These are phyloP conservation scores for Nomada ferruginata DNA, from an alignment of 2,888 invertebrate genomes.

Conservation along the genomic window DNA sequence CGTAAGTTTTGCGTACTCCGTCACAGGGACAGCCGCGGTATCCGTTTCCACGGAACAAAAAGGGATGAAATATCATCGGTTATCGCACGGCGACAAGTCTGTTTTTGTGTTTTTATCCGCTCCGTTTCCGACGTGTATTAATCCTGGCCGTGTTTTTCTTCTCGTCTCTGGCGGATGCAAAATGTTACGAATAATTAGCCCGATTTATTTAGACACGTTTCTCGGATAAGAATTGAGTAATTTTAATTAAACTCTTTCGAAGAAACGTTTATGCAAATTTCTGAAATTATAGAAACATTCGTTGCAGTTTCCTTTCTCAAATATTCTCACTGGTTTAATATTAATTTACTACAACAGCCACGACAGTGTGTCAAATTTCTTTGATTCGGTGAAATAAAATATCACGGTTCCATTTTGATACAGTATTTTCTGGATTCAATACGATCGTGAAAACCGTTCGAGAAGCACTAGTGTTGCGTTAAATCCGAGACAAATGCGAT, in stretches of 20 bases:
- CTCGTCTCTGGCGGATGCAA: neutral
- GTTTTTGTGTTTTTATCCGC: conserved; percentile 24
- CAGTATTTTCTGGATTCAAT: neutral
- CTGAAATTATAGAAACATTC: too few relatives aligned
- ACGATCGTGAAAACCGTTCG: neutral
- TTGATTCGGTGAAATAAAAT: neutral
- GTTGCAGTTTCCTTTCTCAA: too few relatives aligned
- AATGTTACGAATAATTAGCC: neutral
- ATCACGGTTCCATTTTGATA: neutral
- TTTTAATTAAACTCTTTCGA: too few relatives aligned
- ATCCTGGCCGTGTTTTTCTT: neutral
- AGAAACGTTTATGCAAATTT: too few relatives aligned
- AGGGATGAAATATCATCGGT: neutral
- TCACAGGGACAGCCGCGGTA: neutral
- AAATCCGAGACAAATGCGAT: neutral
- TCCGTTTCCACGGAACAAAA: neutral
- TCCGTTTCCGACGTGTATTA: neutral
- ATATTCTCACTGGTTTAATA: too few relatives aligned
- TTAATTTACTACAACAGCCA: neutral
- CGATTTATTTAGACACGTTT: neutral
- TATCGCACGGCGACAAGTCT: conserved; percentile 12
- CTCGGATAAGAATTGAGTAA: neutral
- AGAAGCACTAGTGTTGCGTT: neutral
- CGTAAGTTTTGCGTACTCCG: neutral
- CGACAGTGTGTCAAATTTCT: neutral